Evolutionary conservation across 2,888 invertebrate species (phyloP).

Genomic region (Platypus cylindrus): DNA sequence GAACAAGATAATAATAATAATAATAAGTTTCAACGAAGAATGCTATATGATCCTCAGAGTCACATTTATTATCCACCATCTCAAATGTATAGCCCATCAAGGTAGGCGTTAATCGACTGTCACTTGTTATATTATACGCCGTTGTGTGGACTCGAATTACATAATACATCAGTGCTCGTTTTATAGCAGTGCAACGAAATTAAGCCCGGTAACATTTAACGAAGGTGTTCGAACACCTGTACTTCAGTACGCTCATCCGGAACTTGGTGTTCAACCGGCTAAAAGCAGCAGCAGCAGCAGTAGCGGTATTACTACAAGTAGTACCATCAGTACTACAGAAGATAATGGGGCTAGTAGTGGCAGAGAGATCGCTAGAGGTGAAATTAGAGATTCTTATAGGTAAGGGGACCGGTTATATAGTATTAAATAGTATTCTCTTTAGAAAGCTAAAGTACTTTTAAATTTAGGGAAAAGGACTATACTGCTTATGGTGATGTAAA

Average conservation of each 20-base stretch:
- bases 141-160: too few relatives aligned
- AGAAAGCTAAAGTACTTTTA: background rate
- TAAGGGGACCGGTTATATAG: constrained; percentile 3
- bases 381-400: constrained; percentile 13
- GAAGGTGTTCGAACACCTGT: constrained; percentile 63
- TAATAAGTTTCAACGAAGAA: constrained; percentile 53
- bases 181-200: constrained; percentile 31
- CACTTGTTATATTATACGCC: too few relatives aligned
- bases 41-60: constrained; percentile 53
- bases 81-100: constrained; percentile 48
- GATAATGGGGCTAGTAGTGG: too few relatives aligned
- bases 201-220: constrained; percentile 47
- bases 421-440: too few relatives aligned
- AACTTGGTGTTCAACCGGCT: constrained; percentile 64
- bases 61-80: constrained; percentile 53
- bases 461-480: constrained; percentile 14
- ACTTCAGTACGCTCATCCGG: constrained; percentile 68
- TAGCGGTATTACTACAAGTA: too few relatives aligned
- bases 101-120: constrained; percentile 16
- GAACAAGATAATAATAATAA: constrained; percentile 33
- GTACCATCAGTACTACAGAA: too few relatives aligned
- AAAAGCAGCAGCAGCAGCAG: too few relatives aligned
- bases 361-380: constrained; percentile 7
- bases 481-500: constrained; percentile 31
- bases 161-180: too few relatives aligned